These are phyloP conservation scores for Allygus modestus DNA, from an alignment of 2,888 invertebrate genomes.

Conservation along the genomic window DNA sequence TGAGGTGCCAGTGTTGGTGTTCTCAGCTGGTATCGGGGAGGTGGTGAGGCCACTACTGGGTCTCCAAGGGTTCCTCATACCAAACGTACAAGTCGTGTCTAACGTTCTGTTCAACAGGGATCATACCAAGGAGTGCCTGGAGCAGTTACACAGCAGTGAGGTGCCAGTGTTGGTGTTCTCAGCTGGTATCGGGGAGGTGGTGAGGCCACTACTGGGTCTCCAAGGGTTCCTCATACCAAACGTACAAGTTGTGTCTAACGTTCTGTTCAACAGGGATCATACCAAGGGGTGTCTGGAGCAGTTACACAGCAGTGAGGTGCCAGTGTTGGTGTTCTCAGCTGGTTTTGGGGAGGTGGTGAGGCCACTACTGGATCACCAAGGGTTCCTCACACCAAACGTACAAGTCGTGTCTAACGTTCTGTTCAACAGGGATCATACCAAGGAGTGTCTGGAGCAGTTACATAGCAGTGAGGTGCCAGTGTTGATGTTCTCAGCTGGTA, in stretches of 20 bases:
- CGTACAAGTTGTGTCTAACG: constrained; percentile 89
- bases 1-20: constrained; percentile 93
- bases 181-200: constrained; percentile 95
- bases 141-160: constrained; percentile 79
- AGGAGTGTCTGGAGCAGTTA: constrained; percentile 82
- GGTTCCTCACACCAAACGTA: constrained; percentile 80
- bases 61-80: constrained; percentile 84
- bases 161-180: constrained; percentile 96
- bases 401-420: constrained; percentile 93
- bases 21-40: constrained; percentile 97
- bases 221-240: constrained; percentile 82
- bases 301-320: constrained; percentile 83
- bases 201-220: constrained; percentile 86
- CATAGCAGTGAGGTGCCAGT: constrained; percentile 86
- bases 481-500: constrained; percentile 96
- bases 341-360: constrained; percentile 94
- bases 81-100: constrained; percentile 83
- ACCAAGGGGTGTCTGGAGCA: constrained; percentile 82
- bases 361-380: constrained; percentile 84
- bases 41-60: constrained; percentile 88
- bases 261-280: constrained; percentile 90
- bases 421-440: constrained; percentile 87
- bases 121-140: constrained; percentile 83
- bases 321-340: constrained; percentile 95
- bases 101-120: constrained; percentile 96